phyloP scores from a whole-genome alignment of 2,797 vertebrate species.

The Myotis daubentonii region DNA sequence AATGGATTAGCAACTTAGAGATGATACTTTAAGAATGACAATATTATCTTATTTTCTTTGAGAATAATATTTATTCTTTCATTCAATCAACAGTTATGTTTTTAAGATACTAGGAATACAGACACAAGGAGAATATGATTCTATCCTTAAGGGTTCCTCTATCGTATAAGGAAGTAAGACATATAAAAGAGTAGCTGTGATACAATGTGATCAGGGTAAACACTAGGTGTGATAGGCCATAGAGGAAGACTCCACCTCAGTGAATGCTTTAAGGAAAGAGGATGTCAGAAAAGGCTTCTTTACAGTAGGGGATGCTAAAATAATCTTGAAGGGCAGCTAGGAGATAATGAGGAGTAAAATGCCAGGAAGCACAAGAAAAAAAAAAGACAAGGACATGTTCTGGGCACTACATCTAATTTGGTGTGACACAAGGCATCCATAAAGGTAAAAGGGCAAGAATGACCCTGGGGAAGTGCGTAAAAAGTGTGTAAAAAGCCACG shows the following conservation, averaged over 20 bases:
- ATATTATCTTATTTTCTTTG: background rate
- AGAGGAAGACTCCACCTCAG: background rate
- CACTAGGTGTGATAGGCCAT: background rate
- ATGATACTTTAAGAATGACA: slow-evolving; percentile 16
- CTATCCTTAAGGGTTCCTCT: background rate
- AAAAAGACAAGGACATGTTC: background rate
- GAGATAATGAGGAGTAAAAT: background rate
- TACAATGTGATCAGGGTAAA: background rate
- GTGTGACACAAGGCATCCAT: background rate
- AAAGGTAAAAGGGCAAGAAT: background rate
- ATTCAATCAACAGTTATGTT: background rate
- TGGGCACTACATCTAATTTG: background rate
- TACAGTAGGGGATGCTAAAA: background rate
- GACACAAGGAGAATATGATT: background rate
- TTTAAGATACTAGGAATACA: background rate
- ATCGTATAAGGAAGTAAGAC: background rate
- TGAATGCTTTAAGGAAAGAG: background rate
- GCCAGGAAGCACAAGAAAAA: background rate
- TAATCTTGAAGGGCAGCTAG: background rate
- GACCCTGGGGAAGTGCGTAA: background rate
- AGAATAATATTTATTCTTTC: slow-evolving; percentile 33
- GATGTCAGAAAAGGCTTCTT: background rate
- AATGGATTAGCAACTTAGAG: background rate
- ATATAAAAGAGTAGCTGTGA: background rate
- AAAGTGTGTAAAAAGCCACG: background rate